Evolutionary conservation across 2,797 vertebrate species (phyloP), one percentile per base, ranked within the genome.

Genomic region (Atherinosoma microstoma): DNA sequence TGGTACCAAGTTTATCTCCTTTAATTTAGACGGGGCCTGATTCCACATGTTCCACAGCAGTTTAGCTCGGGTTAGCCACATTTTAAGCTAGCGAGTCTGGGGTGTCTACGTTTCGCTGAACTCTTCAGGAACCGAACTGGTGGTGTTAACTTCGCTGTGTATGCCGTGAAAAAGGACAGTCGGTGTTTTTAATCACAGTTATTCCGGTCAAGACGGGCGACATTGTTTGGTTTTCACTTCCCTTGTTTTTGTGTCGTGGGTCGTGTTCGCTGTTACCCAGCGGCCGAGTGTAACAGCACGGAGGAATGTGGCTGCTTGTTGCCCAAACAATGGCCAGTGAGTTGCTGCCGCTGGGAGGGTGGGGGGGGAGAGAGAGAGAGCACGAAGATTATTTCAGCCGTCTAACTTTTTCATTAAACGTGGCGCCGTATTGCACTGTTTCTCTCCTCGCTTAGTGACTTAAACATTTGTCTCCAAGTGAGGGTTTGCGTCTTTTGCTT

Each of bases 261-360:
- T 47, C 30, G 58, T 32, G 72, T 65, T 34, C 64, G 75, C 85
- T 70, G 79, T 82, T 78, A 70, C 87, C 82, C 84, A 84, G 87
- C 83, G 81, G 87, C 81, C 88, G 86, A 83, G 80, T 68, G 73
- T 40, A 3, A 51, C 67, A 79, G 80, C 86, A 70, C 90, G 88
- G 75, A 58, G 92, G 92, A 93, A 93, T 94, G 92, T 91, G 86
- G 56, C 64, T 80, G 90, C 88, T 91, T 91, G 91, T 91, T 89
- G 87, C 87, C 89, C 86, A 86, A 91, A 93, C 93, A 94, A 94
- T 94, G 87, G 93, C 86, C 85, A 84, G 75, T 16, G 84, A 89
- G 88, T 80, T 75, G 63, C 53, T 61, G 83, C 49, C 20, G 56
- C 34, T 20, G 36, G 53, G 56, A 11, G 11, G 72, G 56, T 10